Evolutionary conservation across 2,888 invertebrate genomes (phyloP), one percentile per base, ranked within the genome.

Genomic region (Mycogona germanica): DNA sequence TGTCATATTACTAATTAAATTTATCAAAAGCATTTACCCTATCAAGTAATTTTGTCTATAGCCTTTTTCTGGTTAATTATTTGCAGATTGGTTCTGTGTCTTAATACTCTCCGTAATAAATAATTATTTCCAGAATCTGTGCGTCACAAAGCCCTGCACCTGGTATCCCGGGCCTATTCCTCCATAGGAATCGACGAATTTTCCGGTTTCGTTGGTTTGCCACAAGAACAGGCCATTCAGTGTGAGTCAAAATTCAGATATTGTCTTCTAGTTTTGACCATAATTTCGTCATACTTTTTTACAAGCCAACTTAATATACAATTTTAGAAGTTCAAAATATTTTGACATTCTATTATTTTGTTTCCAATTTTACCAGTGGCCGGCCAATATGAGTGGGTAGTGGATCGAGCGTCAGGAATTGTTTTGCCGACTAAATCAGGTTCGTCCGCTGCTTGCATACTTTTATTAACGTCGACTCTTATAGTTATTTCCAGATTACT

Each of bases 141-240:
- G 29, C 76, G 86, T 58, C 79, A 81, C 63, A 76, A 87, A 64
- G 83, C 85, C 2, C 77, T 89, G 55, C 77, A 79, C 57, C 72
- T 93, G 44, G 84, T 92, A 57, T 79, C 84, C 0, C 80, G 81
- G 60, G 91, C 92, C 0, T 95, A 93, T 69, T 87, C 87, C 28
- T 87, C 87, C 2, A 83, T 93, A 62, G 80, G 81, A 55, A 73
- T 84, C 55, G 81, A 82, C 51, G 82, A 84, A 35, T 77, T 91
- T 47, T 76, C 85, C 2, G 73, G 78, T 28, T 82, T 89, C 78
- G 80, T 87, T 7, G 89, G 91, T 0, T 70, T 87, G 57, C 73
- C 81, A 35, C 70, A 76, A 50, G 83, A 84, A 28, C 79, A 85
- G 53, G 81, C 86, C 0, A 70, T 79, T 25, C 76, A 66, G 55